Evolutionary conservation across 2,888 invertebrate species (phyloP).

Genomic region (Macrophya annulata): DNA sequence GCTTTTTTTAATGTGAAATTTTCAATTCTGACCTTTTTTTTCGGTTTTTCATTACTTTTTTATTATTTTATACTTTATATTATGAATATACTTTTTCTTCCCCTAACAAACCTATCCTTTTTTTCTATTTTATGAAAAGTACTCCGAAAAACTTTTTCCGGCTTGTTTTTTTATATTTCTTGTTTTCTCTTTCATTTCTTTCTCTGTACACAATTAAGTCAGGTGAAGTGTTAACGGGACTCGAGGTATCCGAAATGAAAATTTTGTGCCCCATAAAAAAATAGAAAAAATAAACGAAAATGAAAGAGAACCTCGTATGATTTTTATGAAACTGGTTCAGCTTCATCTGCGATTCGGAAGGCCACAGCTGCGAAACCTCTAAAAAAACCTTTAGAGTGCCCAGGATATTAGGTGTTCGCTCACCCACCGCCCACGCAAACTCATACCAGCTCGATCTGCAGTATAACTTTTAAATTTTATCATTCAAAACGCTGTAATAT

Average conservation of each 20-base stretch:
- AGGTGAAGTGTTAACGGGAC: background rate
- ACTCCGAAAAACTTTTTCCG: too few species aligned
- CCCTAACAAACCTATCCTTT: too few species aligned
- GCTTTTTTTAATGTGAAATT: too few species aligned
- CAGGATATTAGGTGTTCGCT: constrained; percentile 42
- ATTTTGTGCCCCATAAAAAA: background rate
- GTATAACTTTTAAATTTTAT: constrained; percentile 36
- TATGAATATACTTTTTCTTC: too few species aligned
- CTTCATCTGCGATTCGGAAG: background rate
- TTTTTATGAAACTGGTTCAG: background rate
- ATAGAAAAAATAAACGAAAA: background rate
- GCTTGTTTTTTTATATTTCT: too few species aligned
- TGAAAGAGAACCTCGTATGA: background rate
- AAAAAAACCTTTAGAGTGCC: constrained; percentile 29
- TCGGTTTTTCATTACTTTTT: too few species aligned
- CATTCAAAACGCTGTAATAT: constrained; percentile 8
- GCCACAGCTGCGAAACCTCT: constrained; percentile 48
- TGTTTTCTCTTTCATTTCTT: too few species aligned
- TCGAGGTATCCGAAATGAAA: background rate
- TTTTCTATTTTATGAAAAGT: too few species aligned
- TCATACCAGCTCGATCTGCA: background rate
- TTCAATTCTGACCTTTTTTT: too few species aligned
- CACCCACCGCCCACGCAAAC: background rate
- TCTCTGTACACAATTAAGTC: background rate
- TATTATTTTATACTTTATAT: too few species aligned